Conservation (phyloP, 2,113 vertebrate genomes). For the Anser cygnoides region DNA sequence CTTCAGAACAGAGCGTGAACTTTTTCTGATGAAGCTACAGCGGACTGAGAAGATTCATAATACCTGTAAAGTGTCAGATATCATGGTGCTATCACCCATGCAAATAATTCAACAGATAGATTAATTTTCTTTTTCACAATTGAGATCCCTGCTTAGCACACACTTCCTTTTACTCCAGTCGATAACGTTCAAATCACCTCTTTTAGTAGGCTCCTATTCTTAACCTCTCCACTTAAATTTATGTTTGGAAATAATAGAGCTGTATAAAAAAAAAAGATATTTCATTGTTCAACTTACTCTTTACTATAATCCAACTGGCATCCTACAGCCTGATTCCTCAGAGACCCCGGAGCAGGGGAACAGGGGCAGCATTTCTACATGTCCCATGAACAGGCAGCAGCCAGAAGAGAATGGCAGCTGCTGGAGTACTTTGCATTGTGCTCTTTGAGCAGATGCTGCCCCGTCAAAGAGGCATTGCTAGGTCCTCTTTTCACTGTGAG, state of each 20-base stretch:
- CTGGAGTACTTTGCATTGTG: neutral
- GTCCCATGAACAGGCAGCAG: neutral
- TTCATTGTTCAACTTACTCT: neutral
- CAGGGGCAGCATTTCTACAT: neutral
- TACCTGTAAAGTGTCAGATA: neutral
- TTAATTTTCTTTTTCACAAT: neutral
- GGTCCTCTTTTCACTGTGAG: neutral
- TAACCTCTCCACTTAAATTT: constrained; percentile 22
- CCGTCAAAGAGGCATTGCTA: neutral
- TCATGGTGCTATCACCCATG: neutral
- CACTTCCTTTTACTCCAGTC: constrained; percentile 28
- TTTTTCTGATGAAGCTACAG: neutral
- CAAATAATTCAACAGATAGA: constrained; percentile 13
- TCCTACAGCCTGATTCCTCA: neutral
- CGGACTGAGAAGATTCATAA: neutral
- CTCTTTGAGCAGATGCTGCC: neutral
- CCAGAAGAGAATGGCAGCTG: neutral
- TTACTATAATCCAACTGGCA: neutral
- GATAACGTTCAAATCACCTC: constrained; percentile 5
- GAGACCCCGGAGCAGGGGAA: neutral
- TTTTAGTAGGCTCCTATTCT: neutral
- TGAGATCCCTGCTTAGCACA: neutral
- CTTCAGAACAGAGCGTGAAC: neutral
- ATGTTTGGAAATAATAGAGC: neutral
- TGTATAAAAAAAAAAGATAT: neutral